These are phyloP conservation scores for Orthonychiurus folsomi DNA, from an alignment of 2,888 invertebrate genomes.

Conservation along the genomic window DNA sequence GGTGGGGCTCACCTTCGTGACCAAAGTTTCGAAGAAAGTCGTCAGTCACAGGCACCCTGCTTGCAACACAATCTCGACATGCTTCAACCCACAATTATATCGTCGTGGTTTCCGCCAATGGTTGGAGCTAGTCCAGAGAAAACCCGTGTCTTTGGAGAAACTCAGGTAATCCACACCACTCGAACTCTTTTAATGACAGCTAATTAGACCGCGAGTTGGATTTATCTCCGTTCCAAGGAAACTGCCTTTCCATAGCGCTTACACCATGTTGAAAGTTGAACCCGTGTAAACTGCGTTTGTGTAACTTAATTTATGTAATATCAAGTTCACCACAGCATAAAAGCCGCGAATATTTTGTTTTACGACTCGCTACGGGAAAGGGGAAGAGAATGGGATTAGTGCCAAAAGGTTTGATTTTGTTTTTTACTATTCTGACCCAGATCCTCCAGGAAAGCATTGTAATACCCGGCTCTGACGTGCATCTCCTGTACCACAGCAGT, in stretches of 20 bases:
- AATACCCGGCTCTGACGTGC: slow-evolving; percentile 85
- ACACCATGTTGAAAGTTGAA: no score
- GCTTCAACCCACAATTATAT: slow-evolving; percentile 73
- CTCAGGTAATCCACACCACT: slow-evolving; percentile 61
- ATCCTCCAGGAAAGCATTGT: slow-evolving; percentile 93
- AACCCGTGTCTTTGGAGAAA: slow-evolving; percentile 80
- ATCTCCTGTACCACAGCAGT: slow-evolving; percentile 90
- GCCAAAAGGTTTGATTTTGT: background rate
- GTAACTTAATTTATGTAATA: no score
- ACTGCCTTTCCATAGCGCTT: no score
- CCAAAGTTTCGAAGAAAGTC: slow-evolving; percentile 26
- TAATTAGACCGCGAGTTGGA: no score
- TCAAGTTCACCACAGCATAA: no score
- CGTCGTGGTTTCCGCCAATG: slow-evolving; percentile 83
- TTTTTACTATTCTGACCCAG: slow-evolving; percentile 47
- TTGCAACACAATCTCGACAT: slow-evolving; percentile 77
- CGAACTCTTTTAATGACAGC: no score
- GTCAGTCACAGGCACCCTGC: slow-evolving; percentile 51
- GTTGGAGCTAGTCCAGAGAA: slow-evolving; percentile 72
- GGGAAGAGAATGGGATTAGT: background rate
- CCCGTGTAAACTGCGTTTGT: no score
- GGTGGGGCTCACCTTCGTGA: slow-evolving; percentile 27
- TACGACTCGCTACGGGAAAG: no score
- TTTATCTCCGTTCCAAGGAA: no score
- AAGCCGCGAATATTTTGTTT: no score